Evolutionary conservation across 2,113 vertebrate species (phyloP), one percentile per base, ranked within the genome.

Genomic region (Sylvilagus bachmani): DNA sequence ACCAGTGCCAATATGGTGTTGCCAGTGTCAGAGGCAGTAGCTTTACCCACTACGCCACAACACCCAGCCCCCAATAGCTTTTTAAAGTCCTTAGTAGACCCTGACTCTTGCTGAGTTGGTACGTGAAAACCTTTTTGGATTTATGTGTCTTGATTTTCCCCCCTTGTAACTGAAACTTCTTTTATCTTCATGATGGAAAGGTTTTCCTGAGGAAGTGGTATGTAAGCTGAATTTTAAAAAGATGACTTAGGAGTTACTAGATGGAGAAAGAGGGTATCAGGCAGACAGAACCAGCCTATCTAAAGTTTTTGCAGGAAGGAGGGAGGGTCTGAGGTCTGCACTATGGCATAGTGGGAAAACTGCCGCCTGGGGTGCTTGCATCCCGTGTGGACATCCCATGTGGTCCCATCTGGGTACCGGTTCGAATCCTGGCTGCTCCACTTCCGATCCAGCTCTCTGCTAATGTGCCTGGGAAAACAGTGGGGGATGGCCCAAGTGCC

Each of bases 241-340:
- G 66, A 62, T 67, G 77, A 87, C 64, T 90, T 96, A 93, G 70
- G 66, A 89, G n/a, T 93, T 73, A 61, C 12, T 74, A 73, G 27
- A n/a, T 89, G 62, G 53, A 86, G n/a, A 13, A 93, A 93, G 36
- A 77, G 16, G 81, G 13, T 77, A 64, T 9, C 7, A 77, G n/a
- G 61, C 44, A 36, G 61, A 83, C 6, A 87, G 55, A 91, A 85
- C n/a, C 51, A 86, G 61, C 53, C 25, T 75, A 73, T 70, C 29
- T 85, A 19, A 89, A 89, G 61, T 61, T 66, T 49, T 79, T 94
- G 17, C 55, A 67, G 70, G 66, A 77, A 86, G 6, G 24, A 81
- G 55, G 67, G 75, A 74, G 44, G 44, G 44, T 44, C 44, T 44
- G 44, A 44, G 44, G 44, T 44, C 44, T 6, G 44, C 44, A 44